Base-by-base conservation (phyloP, 2,888 invertebrate genomes). In the Protophormia terraenovae region DNA sequence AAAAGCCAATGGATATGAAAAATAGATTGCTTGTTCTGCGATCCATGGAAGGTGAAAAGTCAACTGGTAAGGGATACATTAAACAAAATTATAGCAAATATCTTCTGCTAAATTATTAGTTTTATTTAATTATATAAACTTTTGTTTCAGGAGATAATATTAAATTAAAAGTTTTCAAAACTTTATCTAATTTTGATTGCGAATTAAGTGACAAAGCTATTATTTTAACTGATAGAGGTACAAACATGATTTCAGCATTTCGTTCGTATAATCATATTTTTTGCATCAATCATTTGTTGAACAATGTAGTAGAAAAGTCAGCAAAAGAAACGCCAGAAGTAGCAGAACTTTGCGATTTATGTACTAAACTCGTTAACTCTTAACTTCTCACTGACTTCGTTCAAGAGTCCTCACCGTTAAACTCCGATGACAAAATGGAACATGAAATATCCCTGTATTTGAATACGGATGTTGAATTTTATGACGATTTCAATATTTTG, bases 401-500 rank as follows among this genome's bases (percentile, higher is more conserved):
- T 38, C 24, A 76, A 35, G 16, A 64, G 5, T 8, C 53, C n/a
- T 5, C 67, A 62, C 8, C 41, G 22, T 35, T 53, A 12, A 81
- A 55, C 47, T 1, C 12, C 3, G 45, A 27, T 16, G 45, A 66
- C 16, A 47, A 45, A 27, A 5, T 45, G 8, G 27, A 45, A 29
- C 45, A 66, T 14, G 45, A 66, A 66, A n/a, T n/a, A n/a, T n/a
- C n/a, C n/a, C n/a, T n/a, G n/a, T 81, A 84, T 66, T 60, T 66
- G 50, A 69, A 55, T 55, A 79, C 58, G 3, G 41, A 81, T 38
- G 77, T 81, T 2, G 22, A 22, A 10, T 71, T 75, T 71, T 29
- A 72, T 67, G 73, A 80, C 35, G 79, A 75, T 41, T 84, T 84
- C n/a, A 38, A 84, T 72, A 6, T 72, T 16, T 47, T 78, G 14